phyloP scores from a whole-genome alignment of 2,113 vertebrate species.

The Myocastor coypus region DNA sequence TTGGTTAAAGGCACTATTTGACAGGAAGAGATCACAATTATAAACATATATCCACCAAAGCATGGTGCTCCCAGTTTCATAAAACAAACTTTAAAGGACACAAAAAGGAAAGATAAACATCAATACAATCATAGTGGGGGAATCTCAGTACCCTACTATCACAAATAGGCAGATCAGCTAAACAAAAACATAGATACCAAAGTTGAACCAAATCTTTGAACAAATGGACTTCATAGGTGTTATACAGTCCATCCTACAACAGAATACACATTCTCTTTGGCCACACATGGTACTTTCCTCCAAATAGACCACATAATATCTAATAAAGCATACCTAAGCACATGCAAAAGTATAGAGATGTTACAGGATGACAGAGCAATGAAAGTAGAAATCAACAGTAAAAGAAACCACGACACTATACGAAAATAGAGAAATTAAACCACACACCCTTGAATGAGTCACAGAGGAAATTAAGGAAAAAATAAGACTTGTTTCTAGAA shows the following conservation, averaged over 20 bases:
- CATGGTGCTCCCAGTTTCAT: neutral
- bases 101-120: neutral
- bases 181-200: neutral
- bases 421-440: neutral
- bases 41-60: neutral
- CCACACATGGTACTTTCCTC: neutral
- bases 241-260: neutral
- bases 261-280: neutral
- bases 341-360: neutral
- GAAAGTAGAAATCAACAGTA: neutral
- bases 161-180: neutral
- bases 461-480: neutral
- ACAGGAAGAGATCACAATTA: neutral
- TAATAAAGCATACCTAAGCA: neutral
- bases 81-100: neutral
- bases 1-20: neutral
- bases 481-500: neutral
- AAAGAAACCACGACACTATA: neutral
- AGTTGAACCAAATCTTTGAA: neutral
- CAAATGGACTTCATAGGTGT: neutral
- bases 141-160: neutral
- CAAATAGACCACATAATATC: neutral
- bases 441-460: neutral
- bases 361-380: neutral
- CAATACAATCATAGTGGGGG: neutral